phyloP scores from a whole-genome alignment of 92 coral and sea anemone species.

The Meandrina meandrites region DNA sequence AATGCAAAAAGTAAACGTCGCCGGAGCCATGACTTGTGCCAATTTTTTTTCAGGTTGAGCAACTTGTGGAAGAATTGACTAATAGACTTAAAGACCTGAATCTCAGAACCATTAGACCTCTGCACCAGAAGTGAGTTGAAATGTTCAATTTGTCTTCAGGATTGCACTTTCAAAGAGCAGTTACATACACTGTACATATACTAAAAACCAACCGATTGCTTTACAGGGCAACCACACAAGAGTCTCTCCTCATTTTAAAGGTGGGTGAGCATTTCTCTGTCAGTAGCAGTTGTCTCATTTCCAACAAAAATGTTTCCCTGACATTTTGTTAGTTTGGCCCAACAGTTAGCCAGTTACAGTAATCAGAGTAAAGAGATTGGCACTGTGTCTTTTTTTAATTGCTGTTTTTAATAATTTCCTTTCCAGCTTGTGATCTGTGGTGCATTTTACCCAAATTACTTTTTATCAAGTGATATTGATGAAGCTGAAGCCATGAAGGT shows the following conservation, averaged over 20 bases:
- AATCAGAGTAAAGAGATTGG: no score
- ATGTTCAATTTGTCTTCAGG: background rate
- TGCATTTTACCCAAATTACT: slow-evolving; percentile 95
- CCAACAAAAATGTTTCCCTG: no score
- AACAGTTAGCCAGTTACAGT: no score
- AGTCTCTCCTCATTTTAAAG: slow-evolving; percentile 83
- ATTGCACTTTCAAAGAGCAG: background rate
- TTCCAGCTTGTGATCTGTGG: slow-evolving; percentile 91
- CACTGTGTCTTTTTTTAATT: no score
- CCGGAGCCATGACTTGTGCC: no score
- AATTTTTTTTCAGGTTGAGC: slow-evolving; percentile 74
- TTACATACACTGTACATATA: background rate
- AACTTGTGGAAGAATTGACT: slow-evolving; percentile 77
- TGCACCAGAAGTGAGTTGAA: slow-evolving; percentile 69
- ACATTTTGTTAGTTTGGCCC: no score
- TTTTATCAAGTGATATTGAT: slow-evolving; percentile 85
- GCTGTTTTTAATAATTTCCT: background rate
- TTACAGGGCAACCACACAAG: slow-evolving; percentile 60
- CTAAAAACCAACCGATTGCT: background rate
- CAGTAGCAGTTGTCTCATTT: no score
- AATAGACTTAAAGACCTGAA: slow-evolving; percentile 79
- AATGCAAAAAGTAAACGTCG: no score
- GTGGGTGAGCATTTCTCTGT: slow-evolving; percentile 60
- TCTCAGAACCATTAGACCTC: slow-evolving; percentile 65
- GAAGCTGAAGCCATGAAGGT: slow-evolving; percentile 84